Conservation (phyloP, 2,888 invertebrate species). For the Autographa gamma region DNA sequence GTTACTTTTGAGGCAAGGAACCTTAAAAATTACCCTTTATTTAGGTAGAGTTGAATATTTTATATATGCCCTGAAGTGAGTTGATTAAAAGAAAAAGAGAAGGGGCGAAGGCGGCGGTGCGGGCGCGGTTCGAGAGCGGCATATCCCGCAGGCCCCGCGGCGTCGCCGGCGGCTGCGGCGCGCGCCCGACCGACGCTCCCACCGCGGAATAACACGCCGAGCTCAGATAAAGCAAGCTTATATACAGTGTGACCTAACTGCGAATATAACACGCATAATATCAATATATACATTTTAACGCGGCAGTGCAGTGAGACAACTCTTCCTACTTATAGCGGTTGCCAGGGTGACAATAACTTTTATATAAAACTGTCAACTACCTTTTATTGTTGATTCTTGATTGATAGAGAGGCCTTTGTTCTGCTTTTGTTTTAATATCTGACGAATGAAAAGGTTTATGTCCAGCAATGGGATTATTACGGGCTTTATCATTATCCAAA, state of each 20-base stretch:
- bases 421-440: too few species aligned
- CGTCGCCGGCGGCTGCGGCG: constrained; percentile 58
- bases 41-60: constrained; percentile 45
- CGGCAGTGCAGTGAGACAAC: constrained; percentile 13
- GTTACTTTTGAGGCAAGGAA: too few species aligned
- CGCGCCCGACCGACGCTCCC: constrained; percentile 54
- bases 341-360: neutral
- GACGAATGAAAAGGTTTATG: too few species aligned
- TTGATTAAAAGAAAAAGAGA: constrained; percentile 72
- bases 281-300: constrained; percentile 12
- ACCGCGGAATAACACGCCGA: constrained; percentile 67
- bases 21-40: constrained; percentile 30
- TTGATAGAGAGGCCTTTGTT: constrained; percentile 6
- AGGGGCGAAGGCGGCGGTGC: constrained; percentile 44
- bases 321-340: neutral
- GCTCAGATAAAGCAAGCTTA: constrained; percentile 74
- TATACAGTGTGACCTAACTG: constrained; percentile 53
- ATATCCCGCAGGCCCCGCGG: constrained; percentile 62
- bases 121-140: constrained; percentile 49
- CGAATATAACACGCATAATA: constrained; percentile 38
- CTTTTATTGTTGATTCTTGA: constrained; percentile 31
- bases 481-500: too few species aligned
- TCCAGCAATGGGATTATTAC: too few species aligned
- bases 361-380: constrained; percentile 10
- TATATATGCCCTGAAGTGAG: constrained; percentile 69